These are phyloP conservation scores for Acrocyrtus sp. DNA, from an alignment of 2,888 invertebrate genomes.

Conservation along the genomic window DNA sequence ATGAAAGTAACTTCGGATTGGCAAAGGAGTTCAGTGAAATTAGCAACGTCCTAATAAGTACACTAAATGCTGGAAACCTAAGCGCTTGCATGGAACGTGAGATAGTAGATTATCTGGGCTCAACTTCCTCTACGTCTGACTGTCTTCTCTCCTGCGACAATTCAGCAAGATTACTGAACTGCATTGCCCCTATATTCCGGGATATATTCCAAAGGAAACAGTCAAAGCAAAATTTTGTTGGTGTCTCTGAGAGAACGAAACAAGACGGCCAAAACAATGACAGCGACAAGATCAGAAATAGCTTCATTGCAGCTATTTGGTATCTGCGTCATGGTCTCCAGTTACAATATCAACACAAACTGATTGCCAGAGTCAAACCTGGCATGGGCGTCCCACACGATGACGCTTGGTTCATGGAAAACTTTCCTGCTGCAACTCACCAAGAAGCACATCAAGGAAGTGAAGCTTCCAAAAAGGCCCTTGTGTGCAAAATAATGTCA, in stretches of 20 bases:
- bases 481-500: no score
- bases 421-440: neutral
- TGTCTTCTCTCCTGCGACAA: neutral
- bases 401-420: neutral
- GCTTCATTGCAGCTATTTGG: conserved; percentile 23
- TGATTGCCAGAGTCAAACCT: no score
- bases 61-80: conserved; percentile 27
- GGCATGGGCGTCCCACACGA: no score
- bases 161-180: neutral
- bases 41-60: conserved; percentile 9
- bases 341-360: neutral
- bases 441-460: neutral
- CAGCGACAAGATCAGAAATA: conserved; percentile 4
- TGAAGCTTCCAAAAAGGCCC: conserved; percentile 4
- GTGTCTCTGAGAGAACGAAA: no score
- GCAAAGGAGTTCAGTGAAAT: conserved; percentile 19
- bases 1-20: neutral
- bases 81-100: neutral
- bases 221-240: no score
- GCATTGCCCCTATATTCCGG: conserved; percentile 4
- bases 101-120: neutral
- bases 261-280: neutral
- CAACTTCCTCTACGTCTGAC: no score
- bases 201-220: neutral
- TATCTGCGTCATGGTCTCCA: conserved; percentile 12